Conservation (phyloP, 2,888 invertebrate species). For the Dryobota labecula region DNA sequence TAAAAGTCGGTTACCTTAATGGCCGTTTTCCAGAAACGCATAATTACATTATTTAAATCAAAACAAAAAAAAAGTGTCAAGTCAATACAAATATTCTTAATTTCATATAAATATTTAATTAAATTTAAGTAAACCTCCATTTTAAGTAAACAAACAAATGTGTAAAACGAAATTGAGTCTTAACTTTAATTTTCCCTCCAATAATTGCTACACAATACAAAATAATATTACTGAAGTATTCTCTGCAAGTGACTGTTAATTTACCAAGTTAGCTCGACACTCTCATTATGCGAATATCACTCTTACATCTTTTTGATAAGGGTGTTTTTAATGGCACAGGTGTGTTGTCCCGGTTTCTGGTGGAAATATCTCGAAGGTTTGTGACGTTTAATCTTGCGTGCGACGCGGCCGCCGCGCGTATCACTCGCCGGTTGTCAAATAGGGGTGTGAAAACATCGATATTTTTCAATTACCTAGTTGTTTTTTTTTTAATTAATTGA, state of each 20-base stretch:
- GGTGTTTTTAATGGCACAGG: constrained; percentile 63
- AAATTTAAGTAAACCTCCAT: constrained; percentile 27
- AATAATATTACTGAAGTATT: constrained; percentile 70
- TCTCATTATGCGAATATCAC: constrained; percentile 55
- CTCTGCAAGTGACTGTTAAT: constrained; percentile 82
- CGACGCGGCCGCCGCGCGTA: constrained; percentile 87
- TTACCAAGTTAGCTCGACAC: constrained; percentile 60
- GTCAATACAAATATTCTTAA: not conserved
- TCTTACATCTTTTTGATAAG: constrained; percentile 67
- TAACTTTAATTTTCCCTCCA: constrained; percentile 67
- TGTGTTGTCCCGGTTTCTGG: constrained; percentile 70
- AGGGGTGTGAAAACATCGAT: constrained; percentile 71
- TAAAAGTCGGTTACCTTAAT: too few relatives aligned
- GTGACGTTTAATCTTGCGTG: constrained; percentile 91
- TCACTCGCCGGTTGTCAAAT: constrained; percentile 82
- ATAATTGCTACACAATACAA: constrained; percentile 76
- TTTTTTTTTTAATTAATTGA: not conserved
- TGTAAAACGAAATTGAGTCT: constrained; percentile 58
- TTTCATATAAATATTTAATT: constrained; percentile 17
- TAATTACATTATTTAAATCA: not conserved
- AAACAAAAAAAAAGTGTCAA: not conserved
- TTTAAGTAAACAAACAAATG: constrained; percentile 40
- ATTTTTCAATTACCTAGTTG: constrained; percentile 8
- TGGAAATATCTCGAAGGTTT: constrained; percentile 84
- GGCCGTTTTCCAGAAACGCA: not conserved